A percentile compares a stretch with the other conserved stretches of the same genome.
These are phyloP conservation scores for Drosophila ochracea DNA, from an alignment of 2,888 invertebrate genomes.

Conservation along the genomic window DNA sequence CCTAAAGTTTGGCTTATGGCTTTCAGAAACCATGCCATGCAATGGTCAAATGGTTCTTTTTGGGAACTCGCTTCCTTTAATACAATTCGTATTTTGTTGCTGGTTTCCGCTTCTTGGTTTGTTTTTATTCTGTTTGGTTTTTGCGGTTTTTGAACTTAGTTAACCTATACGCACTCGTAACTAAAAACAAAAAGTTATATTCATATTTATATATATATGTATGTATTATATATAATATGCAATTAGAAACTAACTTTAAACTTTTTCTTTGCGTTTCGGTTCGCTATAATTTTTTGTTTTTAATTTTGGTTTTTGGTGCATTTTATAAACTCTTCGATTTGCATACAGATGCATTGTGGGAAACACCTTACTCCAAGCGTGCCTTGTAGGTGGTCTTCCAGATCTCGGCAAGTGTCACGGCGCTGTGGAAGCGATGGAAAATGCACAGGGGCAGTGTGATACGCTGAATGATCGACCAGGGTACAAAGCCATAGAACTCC, in stretches of 20 bases:
- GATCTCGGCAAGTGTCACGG: slow-evolving; percentile 96
- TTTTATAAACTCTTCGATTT: slow-evolving; percentile 47
- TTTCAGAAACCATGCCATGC: slow-evolving; percentile 26
- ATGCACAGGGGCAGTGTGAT: slow-evolving; percentile 97
- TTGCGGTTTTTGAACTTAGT: slow-evolving; percentile 59
- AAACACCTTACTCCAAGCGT: slow-evolving; percentile 90
- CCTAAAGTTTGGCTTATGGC: slow-evolving; percentile 31
- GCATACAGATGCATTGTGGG: slow-evolving; percentile 11
- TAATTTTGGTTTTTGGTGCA: slow-evolving; percentile 58
- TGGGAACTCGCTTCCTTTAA: slow-evolving; percentile 43
- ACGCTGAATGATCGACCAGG: slow-evolving; percentile 97
- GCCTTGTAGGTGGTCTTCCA: slow-evolving; percentile 98
- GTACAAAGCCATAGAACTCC: slow-evolving; percentile 96
- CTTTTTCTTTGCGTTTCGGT: slow-evolving; percentile 52
- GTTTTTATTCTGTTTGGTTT: slow-evolving; percentile 8
- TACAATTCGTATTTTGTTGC: slow-evolving; percentile 26
- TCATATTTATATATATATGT: slow-evolving; percentile 36
- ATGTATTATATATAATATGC: slow-evolving; percentile 61
- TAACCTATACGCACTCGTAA: slow-evolving; percentile 65
- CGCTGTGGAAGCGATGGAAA: slow-evolving; percentile 98
- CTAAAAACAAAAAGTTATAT: slow-evolving; percentile 54
- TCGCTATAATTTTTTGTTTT: slow-evolving; percentile 49
- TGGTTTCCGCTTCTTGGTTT: slow-evolving; percentile 14
- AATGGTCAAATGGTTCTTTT: slow-evolving; percentile 56
- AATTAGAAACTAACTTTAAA: slow-evolving; percentile 75